Base-by-base conservation (phyloP, 2,113 vertebrate genomes). In the Xiphophorus couchianus region DNA sequence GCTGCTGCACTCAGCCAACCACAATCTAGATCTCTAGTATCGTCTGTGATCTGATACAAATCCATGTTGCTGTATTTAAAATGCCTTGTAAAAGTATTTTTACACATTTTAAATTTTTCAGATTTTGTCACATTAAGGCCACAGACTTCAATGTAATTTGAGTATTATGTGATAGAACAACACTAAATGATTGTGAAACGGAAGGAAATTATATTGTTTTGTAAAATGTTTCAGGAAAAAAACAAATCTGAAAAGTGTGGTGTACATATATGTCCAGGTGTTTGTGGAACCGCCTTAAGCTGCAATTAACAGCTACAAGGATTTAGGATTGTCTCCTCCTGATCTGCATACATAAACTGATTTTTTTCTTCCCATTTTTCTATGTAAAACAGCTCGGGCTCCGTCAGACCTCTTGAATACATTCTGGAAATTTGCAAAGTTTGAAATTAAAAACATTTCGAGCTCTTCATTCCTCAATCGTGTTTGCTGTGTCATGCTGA, bases 21-120 rank as follows among this genome's bases (percentile, higher is more conserved):
- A 60, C 72, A 85, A 75, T 70, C 70, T 62, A 74, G 71, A 74
- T 76, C 42, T 84, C 68, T 35, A 11, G 39, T 81, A 71, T 76
- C n/a, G 86, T 84, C 73, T 88, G 77, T 79, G 44, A 79, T 85
- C 72, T 73, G 76, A 66, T 48, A 76, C 86, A 87, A 81, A 81
- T 64, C 75, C 42, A 60, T 5, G 22, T 78, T 85, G 67, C 76
- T 66, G 51, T 70, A 35, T 30, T 60, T 62, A 68, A 71, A 58
- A 58, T 58, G 25, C 25, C 22, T 58, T 58, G 4, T 48, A n/a
- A 58, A 58, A 58, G 51, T 58, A n/a, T 58, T 58, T 58, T 58
- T 58, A 58, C 7, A 9, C 51, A 10, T 58, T 58, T 58, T 10
- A 58, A n/a, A 8, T 11, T 58, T 58, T 58, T 25, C 22, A n/a